Evolutionary conservation across 1,140 invertebrate species (phyloP).

Genomic region (Drosophila paulistorum): DNA sequence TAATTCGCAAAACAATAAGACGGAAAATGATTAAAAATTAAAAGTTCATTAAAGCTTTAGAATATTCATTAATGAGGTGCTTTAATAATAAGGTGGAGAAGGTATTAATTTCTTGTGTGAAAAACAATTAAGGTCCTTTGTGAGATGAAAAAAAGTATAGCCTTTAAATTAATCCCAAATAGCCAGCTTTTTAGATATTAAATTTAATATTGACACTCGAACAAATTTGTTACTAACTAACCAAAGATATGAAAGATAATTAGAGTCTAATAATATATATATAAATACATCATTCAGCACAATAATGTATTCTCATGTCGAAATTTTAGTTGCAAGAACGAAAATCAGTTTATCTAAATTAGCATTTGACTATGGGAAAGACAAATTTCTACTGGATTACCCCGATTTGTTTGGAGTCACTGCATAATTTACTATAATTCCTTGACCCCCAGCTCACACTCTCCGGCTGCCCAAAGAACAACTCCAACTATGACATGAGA

Average conservation of each 20-base stretch:
- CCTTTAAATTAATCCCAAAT: no score
- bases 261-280: background rate
- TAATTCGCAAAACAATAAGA: background rate
- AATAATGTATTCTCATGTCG: background rate
- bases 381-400: constrained; percentile 3
- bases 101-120: no score
- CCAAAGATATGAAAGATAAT: background rate
- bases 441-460: background rate
- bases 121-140: no score
- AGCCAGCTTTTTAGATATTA: no score
- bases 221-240: background rate
- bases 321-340: background rate
- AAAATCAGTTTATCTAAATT: background rate
- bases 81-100: background rate
- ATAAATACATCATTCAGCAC: background rate
- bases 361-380: constrained; percentile 1
- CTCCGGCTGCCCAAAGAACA: no score
- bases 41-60: background rate
- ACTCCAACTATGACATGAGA: constrained; percentile 1
- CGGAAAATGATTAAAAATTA: background rate
- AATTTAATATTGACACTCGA: background rate
- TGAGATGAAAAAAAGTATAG: no score
- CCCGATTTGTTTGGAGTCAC: constrained; percentile 2
- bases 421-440: constrained; percentile 8
- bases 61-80: background rate